Conservation (phyloP, 2,797 vertebrate species). For the Botia almorhae region DNA sequence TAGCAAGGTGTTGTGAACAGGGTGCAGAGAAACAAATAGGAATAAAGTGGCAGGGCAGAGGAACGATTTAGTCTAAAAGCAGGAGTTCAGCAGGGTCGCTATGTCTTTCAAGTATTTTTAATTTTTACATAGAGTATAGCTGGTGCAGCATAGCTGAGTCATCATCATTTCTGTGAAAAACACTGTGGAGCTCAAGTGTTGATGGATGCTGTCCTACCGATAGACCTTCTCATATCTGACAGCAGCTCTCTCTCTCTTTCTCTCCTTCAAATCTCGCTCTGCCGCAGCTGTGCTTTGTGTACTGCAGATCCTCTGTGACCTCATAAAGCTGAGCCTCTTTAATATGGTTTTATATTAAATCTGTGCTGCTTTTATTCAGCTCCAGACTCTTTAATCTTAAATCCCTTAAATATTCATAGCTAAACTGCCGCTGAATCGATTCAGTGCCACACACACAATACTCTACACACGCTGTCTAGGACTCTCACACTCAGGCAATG, state of each 20-base stretch:
- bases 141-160: background rate
- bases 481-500: conserved; percentile 28
- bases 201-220: conserved; percentile 13
- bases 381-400: conserved; percentile 50
- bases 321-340: conserved; percentile 43
- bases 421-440: conserved; percentile 45
- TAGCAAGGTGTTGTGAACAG: too few relatives aligned
- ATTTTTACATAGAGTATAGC: background rate
- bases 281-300: conserved; percentile 44
- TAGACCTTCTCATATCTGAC: background rate
- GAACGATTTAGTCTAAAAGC: background rate
- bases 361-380: conserved; percentile 51
- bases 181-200: background rate
- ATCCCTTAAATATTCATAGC: conserved; percentile 50
- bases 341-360: conserved; percentile 52
- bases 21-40: background rate
- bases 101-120: background rate
- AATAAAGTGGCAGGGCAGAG: background rate
- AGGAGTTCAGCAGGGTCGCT: background rate
- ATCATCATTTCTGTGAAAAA: background rate
- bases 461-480: background rate
- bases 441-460: conserved; percentile 20
- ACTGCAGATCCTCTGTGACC: conserved; percentile 40
- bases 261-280: conserved; percentile 18
- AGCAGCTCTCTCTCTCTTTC: background rate